A percentile compares a stretch with the other conserved stretches of the same genome.
These are phyloP conservation scores for Anas georgica DNA, from an alignment of 2,797 vertebrate genomes.

Conservation along the genomic window DNA sequence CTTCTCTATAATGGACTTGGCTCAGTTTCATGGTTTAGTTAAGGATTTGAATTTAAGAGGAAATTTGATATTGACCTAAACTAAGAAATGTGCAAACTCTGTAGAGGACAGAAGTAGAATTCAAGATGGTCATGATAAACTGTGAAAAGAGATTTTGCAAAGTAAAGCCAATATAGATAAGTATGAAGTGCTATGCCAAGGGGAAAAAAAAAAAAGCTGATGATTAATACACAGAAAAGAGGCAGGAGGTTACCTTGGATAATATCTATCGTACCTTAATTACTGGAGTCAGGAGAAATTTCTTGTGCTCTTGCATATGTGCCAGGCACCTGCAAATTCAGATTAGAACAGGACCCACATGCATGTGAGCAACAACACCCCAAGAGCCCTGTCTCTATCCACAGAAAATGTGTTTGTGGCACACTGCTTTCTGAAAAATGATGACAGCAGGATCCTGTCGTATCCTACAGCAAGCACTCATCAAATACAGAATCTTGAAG, in stretches of 20 bases:
- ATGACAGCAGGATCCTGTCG: rapidly evolving
- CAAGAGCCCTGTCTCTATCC: not conserved
- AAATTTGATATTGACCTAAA: not conserved
- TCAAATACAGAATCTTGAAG: not conserved
- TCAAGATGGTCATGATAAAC: not conserved
- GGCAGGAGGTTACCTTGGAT: not conserved
- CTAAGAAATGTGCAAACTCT: not conserved
- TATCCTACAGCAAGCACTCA: not conserved
- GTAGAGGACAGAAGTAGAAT: not conserved
- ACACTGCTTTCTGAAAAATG: not conserved
- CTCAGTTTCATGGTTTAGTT: not conserved
- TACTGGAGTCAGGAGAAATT: not conserved
- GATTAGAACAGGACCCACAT: not conserved
- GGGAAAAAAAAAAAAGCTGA: not conserved
- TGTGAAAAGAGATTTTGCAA: not conserved
- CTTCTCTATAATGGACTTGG: not conserved
- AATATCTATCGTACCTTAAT: not conserved
- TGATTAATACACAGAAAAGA: not conserved
- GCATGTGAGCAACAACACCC: not conserved
- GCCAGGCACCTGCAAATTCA: not conserved
- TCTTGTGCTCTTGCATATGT: not conserved
- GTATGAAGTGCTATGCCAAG: not conserved
- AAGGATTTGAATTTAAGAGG: not conserved
- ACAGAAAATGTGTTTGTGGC: not conserved
- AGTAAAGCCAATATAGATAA: not conserved